Base-by-base conservation (phyloP, 2,113 vertebrate genomes). In the Sterrhoptilus dennistouni region DNA sequence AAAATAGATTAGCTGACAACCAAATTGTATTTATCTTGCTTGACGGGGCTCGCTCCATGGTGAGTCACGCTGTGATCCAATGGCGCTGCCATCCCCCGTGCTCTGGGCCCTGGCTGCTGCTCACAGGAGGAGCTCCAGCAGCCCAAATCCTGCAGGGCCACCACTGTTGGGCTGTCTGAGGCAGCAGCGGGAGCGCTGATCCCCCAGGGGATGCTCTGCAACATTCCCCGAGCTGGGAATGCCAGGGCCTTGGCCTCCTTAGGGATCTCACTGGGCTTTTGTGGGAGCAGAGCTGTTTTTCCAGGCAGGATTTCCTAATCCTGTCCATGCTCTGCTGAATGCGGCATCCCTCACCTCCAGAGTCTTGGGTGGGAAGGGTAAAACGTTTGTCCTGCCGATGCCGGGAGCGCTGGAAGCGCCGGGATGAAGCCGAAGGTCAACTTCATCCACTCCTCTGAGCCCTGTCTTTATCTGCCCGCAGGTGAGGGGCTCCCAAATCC, bases 1-100 rank as follows among this genome's bases (percentile, higher is more conserved):
- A 84, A 97, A 97, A 94, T 70, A 95, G 96, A 95, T 97, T 94
- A 97, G 93, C 87, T 80, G 85, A 91, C 54, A 76, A 71, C 89
- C 82, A 11, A 93, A 96, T 91, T 53, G 40, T 79, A 12, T 96
- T 95, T 94, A 31, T 80, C 94, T 90, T 87, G 78, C 80, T 45
- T 96, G 95, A 96, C 72, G 24, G 94, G 83, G 82, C 54, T 87
- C 10, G 92, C 33, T 90, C 47, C 3, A 1, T 16, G 11, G 60
- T 95, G 94, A 96, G 80, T 96, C 92, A 96, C 87, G 81, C 93
- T 95, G 77, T 95, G 93, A 92, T 68, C 94, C 57, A 28, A 57
- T 31, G 91, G 80, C 27, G 8, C 83, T 87, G 77, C 80, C 92
- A 65, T 89, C 33, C 83, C 83, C 40, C 57, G 4, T 15, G 49